Evolutionary conservation across 2,797 vertebrate genomes (phyloP), one percentile per base, ranked within the genome.

Genomic region (Scomberomorus guttatus): DNA sequence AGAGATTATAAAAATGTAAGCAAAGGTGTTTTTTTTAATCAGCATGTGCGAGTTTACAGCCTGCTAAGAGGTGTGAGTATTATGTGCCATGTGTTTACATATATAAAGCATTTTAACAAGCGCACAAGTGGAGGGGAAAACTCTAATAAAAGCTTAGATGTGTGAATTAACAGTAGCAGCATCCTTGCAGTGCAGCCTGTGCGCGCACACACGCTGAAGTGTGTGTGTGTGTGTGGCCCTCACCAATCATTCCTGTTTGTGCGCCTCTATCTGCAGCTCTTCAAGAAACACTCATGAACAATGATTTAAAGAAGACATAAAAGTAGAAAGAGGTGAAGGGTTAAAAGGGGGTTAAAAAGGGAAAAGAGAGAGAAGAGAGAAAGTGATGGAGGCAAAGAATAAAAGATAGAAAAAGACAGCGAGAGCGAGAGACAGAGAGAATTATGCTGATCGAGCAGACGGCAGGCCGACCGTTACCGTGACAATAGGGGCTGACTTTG

Each of bases 381-480:
- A 17, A 66, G 60, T 67, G 73, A 79, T 18, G 46, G 68, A 74
- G 51, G 72, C 12, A 37, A 9, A 67, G 62, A 79, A 58, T 55
- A 50, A 76, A 63, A 82, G 74, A 42, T 3, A 56, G 42, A 76
- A 57, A 79, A 81, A 71, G 62, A 82, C 42, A 78, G 61, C 44
- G 7, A 77, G 63, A 65, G 62, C 29, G 65, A 57, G 65, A 78
- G 59, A 56, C 46, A 55, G 57, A 58, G 82, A 72, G 71, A 89
- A 82, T 91, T 88, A 89, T 93, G 90, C 80, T 90, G 90, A 93
- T 90, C 80, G 79, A 71, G 90, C 92, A 92, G 90, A 87, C 85
- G 69, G 87, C 82, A 89, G 82, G 79, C 70, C 22, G 57, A 87
- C 90, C 87, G 89, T 93, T 92, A 90, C 75, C 4, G 62, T 83